Evolutionary conservation across 2,888 invertebrate species (phyloP).

Genomic region (Metalampra italica): DNA sequence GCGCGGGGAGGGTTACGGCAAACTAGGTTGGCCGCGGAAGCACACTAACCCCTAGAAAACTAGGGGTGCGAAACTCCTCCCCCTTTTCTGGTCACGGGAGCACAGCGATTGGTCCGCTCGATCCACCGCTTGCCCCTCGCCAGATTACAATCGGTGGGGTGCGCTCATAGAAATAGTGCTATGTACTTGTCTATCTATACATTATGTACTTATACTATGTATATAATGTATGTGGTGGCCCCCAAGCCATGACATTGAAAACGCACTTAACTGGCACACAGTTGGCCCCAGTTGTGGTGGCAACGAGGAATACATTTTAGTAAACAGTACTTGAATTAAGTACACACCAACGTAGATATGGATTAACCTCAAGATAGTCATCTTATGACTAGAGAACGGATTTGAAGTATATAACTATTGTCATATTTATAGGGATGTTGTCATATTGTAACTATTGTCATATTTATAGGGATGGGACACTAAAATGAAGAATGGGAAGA

Average conservation of each 20-base stretch:
- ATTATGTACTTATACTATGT: conserved; percentile 35
- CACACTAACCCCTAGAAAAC: conserved; percentile 80
- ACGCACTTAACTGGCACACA: conserved; percentile 24
- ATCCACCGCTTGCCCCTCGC: conserved; percentile 69
- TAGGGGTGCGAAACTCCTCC: conserved; percentile 79
- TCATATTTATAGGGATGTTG: too few species aligned
- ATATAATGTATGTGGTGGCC: conserved; percentile 53
- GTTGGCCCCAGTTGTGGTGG: neutral
- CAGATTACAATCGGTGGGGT: conserved; percentile 78
- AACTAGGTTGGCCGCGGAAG: conserved; percentile 79
- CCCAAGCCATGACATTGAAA: conserved; percentile 71
- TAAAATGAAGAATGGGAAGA: too few species aligned
- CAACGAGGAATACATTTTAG: too few species aligned
- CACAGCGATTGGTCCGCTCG: conserved; percentile 74
- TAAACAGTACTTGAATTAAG: neutral
- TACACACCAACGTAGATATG: too few species aligned
- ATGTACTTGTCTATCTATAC: conserved; percentile 65
- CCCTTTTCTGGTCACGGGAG: conserved; percentile 77
- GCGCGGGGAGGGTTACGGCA: conserved; percentile 61
- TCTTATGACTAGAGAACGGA: too few species aligned
- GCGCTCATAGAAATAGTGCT: conserved; percentile 76
- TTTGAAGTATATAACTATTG: too few species aligned
- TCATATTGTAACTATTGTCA: too few species aligned
- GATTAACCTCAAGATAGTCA: too few species aligned
- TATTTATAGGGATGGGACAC: too few species aligned